A percentile compares a stretch with the other conserved stretches of the same genome.
These are phyloP conservation scores for Anabacerthia variegaticeps DNA, from an alignment of 2,797 vertebrate species.

Conservation along the genomic window DNA sequence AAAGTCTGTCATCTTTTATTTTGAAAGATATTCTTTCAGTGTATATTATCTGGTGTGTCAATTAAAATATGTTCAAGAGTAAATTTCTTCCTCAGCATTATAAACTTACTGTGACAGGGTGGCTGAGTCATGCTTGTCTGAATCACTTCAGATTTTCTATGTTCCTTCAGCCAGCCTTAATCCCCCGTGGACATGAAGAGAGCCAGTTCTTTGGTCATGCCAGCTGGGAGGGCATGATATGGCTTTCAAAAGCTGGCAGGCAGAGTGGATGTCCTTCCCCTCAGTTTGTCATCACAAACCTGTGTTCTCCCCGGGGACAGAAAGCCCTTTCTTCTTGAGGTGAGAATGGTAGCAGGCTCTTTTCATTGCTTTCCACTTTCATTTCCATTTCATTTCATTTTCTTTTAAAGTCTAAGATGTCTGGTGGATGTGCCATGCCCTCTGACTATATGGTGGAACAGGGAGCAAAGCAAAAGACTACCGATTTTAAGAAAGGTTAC, in stretches of 20 bases:
- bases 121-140: slow-evolving; percentile 62
- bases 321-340: background rate
- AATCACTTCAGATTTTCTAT: slow-evolving; percentile 17
- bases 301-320: background rate
- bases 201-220: background rate
- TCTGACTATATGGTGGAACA: background rate
- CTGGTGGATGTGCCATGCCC: background rate
- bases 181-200: background rate
- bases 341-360: background rate
- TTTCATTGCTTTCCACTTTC: background rate
- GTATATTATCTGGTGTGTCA: slow-evolving; percentile 52
- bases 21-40: slow-evolving; percentile 44
- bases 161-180: background rate
- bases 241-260: slow-evolving; percentile 23
- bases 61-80: slow-evolving; percentile 62
- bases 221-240: background rate
- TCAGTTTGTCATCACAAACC: slow-evolving; percentile 10
- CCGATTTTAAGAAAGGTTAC: background rate
- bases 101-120: slow-evolving; percentile 26
- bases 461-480: background rate
- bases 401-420: background rate
- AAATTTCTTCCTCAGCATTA: slow-evolving; percentile 42
- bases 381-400: background rate
- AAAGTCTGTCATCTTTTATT: slow-evolving; percentile 63
- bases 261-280: background rate